Base-by-base conservation (phyloP, 2,113 vertebrate species). In the Periophthalmodon schlosseri region DNA sequence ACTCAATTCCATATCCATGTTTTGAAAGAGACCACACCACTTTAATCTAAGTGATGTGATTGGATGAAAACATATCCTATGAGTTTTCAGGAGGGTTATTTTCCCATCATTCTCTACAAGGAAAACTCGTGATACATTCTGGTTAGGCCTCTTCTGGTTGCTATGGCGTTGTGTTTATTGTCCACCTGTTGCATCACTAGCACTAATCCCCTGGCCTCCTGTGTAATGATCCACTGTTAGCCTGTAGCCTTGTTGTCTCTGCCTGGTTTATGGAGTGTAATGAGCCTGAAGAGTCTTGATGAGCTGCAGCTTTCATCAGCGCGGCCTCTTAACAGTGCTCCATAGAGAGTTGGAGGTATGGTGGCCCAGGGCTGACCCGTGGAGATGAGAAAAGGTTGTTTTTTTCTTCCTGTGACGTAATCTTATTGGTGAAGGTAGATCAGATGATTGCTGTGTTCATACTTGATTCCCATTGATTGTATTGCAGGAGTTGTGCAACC, bases 231-330 rank as follows among this genome's bases (percentile, higher is more conserved):
- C 33, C 18, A 61, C n/a, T 57, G 58, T 73, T 72, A 16, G 20
- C 50, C 36, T 64, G 10, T 28, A 64, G 58, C 10, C 33, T 28
- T 1, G 3, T 65, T 36, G 14, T 74, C 65, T 50, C 69, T 44
- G 56, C 28, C 16, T 36, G 23, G 21, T 44, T 82, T 8, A 0
- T 71, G 44, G 15, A 50, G 68, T 56, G 54, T 76, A 75, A 84
- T 72, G 72, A 15, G 16, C 56, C 71, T 44, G 73, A 78, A 78
- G 80, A 87, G 65, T 81, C 82, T 75, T 74, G 77, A 85, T 82
- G 85, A 33, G 58, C 65, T 66, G 14, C 72, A 23, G 74, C 87
- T 86, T 88, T 87, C 82, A 86, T 87, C 81, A 82, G 2, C 61
- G 80, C 4, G 57, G 16, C 33, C 69, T 80, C 73, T 83, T 81